A percentile compares a stretch with the other conserved stretches of the same genome.
Conservation (phyloP, 1,140 invertebrate genomes). For the Achatina immaculata region DNA sequence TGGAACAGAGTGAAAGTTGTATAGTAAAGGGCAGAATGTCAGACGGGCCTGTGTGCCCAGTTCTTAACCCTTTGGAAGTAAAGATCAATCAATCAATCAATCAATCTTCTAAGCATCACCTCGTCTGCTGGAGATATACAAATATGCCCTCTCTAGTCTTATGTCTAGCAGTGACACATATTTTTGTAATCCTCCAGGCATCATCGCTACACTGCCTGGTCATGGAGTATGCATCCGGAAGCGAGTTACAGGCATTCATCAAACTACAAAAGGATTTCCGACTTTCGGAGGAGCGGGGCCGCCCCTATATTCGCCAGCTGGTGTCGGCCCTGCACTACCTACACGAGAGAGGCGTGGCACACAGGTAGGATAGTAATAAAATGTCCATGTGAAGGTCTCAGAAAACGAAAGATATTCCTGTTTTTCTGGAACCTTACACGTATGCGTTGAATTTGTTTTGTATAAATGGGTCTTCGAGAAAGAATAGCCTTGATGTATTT, state of each 20-base stretch:
- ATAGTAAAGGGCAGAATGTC: too few species aligned
- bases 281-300: conserved; percentile 76
- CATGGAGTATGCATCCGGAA: conserved; percentile 78
- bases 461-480: not conserved
- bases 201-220: conserved; percentile 77
- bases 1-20: too few species aligned
- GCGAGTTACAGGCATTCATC: conserved; percentile 78
- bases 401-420: not conserved
- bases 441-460: not conserved
- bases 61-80: too few species aligned
- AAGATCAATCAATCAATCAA: too few species aligned
- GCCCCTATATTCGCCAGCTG: conserved; percentile 77
- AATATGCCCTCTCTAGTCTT: too few species aligned
- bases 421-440: not conserved
- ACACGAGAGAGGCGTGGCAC: conserved; percentile 78
- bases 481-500: not conserved
- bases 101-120: not conserved
- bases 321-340: conserved; percentile 79
- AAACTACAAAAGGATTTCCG: conserved; percentile 74
- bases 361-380: conserved; percentile 75
- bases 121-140: too few species aligned
- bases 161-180: not conserved
- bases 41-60: too few species aligned
- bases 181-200: conserved; percentile 55
- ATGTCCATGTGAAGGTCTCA: not conserved